Conservation (phyloP, 2,797 vertebrate genomes). For the Luscinia luscinia region DNA sequence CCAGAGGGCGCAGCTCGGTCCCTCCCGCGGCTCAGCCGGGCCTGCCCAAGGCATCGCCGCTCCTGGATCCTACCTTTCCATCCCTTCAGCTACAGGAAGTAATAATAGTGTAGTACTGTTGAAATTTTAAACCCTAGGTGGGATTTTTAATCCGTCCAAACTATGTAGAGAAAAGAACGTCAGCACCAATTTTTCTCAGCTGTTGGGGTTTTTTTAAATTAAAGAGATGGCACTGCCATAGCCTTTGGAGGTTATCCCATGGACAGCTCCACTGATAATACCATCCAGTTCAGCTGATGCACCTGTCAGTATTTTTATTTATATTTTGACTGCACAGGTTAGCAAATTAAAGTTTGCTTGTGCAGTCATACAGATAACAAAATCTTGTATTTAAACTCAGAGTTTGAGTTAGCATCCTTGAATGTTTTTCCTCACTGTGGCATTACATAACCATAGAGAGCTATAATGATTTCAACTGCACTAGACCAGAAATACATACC, state of each 20-base stretch:
- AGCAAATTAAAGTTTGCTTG: background rate
- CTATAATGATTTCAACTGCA: background rate
- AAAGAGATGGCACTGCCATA: background rate
- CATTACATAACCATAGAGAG: background rate
- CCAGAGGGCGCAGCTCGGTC: background rate
- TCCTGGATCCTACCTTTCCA: background rate
- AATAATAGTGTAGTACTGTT: rapidly evolving
- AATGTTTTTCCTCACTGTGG: background rate
- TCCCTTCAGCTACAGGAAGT: background rate
- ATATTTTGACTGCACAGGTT: background rate
- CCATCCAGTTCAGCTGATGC: background rate
- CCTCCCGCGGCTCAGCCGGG: background rate
- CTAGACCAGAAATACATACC: conserved; percentile 76
- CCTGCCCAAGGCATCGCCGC: background rate
- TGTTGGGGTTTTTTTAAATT: background rate
- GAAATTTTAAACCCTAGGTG: background rate
- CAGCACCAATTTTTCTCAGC: background rate
- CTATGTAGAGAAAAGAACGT: background rate
- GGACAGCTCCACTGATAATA: background rate
- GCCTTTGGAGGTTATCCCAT: background rate
- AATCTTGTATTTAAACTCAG: background rate
- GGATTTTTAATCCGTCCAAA: background rate
- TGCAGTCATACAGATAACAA: background rate
- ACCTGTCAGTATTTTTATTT: background rate
- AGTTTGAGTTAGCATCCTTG: background rate